Evolutionary conservation across 2,888 invertebrate species (phyloP).

Genomic region (Panopea generosa): DNA sequence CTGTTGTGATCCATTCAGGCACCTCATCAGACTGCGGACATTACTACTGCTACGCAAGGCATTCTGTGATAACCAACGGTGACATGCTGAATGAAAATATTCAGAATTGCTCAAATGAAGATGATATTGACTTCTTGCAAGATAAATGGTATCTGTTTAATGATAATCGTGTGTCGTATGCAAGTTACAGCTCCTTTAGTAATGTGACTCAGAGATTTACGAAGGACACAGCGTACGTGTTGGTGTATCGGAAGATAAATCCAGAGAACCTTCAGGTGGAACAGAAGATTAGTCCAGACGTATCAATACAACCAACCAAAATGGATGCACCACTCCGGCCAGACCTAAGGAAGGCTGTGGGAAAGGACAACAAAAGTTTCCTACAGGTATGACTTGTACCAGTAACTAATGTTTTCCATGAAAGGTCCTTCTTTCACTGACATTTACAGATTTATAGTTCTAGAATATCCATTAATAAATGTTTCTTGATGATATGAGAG

Average conservation of each 20-base stretch:
- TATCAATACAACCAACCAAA: constrained; percentile 39
- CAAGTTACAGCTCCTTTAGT: constrained; percentile 77
- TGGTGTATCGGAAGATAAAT: constrained; percentile 88
- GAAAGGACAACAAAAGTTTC: constrained; percentile 74
- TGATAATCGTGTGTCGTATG: constrained; percentile 89
- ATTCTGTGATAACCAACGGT: constrained; percentile 68
- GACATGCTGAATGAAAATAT: constrained; percentile 63
- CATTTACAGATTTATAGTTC: background rate
- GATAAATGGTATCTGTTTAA: constrained; percentile 93
- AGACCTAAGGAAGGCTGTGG: constrained; percentile 71
- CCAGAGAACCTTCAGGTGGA: constrained; percentile 38
- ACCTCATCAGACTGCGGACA: constrained; percentile 94
- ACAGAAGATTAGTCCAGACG: constrained; percentile 42
- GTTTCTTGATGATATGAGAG: background rate
- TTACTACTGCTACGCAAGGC: constrained; percentile 92
- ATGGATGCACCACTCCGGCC: constrained; percentile 69
- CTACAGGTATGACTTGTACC: constrained; percentile 75
- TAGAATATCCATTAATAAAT: background rate
- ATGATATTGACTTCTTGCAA: constrained; percentile 82
- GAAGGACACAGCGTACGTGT: constrained; percentile 93
- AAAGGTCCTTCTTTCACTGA: background rate
- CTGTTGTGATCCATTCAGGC: constrained; percentile 94
- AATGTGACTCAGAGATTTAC: constrained; percentile 85
- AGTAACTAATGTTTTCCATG: background rate
- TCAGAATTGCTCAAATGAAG: constrained; percentile 62